Base-by-base conservation (phyloP, 2,888 invertebrate species). In the Drosophila cognata region DNA sequence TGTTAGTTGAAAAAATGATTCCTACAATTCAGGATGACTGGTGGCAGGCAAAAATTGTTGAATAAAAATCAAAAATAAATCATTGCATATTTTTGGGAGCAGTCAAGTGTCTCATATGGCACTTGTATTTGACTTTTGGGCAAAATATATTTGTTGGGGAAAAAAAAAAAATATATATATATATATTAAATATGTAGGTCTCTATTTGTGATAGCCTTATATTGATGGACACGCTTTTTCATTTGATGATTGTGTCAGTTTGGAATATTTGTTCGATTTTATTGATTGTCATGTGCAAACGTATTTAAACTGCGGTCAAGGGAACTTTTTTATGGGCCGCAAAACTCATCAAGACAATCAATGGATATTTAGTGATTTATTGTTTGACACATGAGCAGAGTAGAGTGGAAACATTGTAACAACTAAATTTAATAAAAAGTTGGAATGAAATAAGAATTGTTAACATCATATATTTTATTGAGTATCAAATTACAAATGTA, bases 191-290 rank as follows among this genome's bases (percentile, higher is more conserved):
- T 36, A n/a, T 53, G 31, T 62, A 36, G 29, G 21, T 38, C 36
- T 59, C 1, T 31, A 43, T 58, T 25, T 46, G 46, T 25, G 46
- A 18, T 41, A 51, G 62, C 61, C 67, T 55, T 58, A 65, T 68
- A 77, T 81, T 85, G 84, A 88, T 84, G 70, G 73, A 77, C 64
- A 69, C 67, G 55, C 61, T 60, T 68, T 88, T 74, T 84, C 81
- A 88, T 88, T 88, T 86, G 78, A 77, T 86, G 84, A 75, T 84
- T 88, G 89, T 79, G 76, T 75, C 84, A 83, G 75, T 81, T 77
- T 66, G 71, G 60, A 61, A 71, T 77, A 70, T 74, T 74, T 73
- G 51, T 53, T 52, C 52, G 65, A 73, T 68, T 86, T 83, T 78
- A 86, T 78, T 76, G 81, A 88, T 85, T 82, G 69, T 51, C 46